Conservation (phyloP, 2,797 vertebrate species). For the Microtus californicus region DNA sequence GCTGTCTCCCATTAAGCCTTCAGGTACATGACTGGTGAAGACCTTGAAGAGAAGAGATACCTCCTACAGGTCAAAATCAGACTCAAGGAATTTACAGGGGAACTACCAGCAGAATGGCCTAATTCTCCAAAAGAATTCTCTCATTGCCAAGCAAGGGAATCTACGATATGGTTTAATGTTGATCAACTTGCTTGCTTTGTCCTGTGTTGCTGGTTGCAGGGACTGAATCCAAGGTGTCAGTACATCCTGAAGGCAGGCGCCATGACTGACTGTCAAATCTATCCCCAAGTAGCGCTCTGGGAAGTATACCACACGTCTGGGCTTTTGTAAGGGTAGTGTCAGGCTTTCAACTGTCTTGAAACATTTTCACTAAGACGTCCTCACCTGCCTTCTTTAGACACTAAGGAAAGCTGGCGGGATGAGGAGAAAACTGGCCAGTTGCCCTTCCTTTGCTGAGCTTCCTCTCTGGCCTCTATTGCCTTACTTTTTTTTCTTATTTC, state of each 20-base stretch:
- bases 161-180: not conserved
- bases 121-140: not conserved
- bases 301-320: not conserved
- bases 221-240: not conserved
- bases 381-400: not conserved
- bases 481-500: not conserved
- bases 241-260: not conserved
- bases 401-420: not conserved
- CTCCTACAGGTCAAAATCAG: not conserved
- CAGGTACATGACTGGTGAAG: not conserved
- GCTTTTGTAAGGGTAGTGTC: not conserved
- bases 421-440: not conserved
- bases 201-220: not conserved
- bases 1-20: not conserved
- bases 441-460: not conserved
- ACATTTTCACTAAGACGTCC: constrained; percentile 26
- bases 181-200: not conserved
- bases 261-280: not conserved
- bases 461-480: not conserved
- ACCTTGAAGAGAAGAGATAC: not conserved
- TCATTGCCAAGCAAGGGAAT: not conserved
- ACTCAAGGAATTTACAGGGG: constrained; percentile 1
- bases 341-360: not conserved
- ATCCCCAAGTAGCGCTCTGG: not conserved
- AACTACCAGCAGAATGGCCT: not conserved